Base-by-base conservation (phyloP, 2,797 vertebrate genomes). In the Poeciliopsis presidionis region DNA sequence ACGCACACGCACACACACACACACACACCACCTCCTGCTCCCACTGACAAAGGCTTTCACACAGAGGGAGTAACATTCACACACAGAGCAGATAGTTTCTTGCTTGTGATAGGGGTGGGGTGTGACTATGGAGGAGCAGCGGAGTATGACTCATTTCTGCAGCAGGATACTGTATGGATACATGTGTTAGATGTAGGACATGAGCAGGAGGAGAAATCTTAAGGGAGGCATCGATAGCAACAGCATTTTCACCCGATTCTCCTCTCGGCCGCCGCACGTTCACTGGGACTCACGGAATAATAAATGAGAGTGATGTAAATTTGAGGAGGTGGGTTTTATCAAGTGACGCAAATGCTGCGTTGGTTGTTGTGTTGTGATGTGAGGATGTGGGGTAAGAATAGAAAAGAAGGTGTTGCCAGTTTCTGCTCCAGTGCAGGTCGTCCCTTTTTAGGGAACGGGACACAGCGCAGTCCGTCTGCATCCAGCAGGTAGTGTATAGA, bases 81-180 rank as follows among this genome's bases (percentile, higher is more conserved):
- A 86, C 75, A 84, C 74, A 79, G 88, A 91, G 87, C 84, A 85
- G 89, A 91, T 91, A 90, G 86, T 90, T 91, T 84, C 81, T 90
- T 81, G 80, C 74, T 79, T 92, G 89, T 93, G 92, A 86, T 86
- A 90, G 84, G 92, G 94, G 90, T 92, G 93, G 90, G 92, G 88
- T 92, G 89, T 91, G 91, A 92, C 91, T 92, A 83, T 93, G 89
- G 90, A 91, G 90, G 91, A 93, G 92, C 93, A 92, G 82, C 91
- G 92, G 91, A 92, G 92, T 93, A 95, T 95, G 95, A 95, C 94
- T 95, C 94, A 95, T 94, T 94, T 92, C 94, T 95, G 94, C 95
- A 95, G 95, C 92, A 95, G 93, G 90, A 92, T 92, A 92, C 93
- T 85, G 86, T 80, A 80, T 80, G 87, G 88, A 90, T 92, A 81